These are phyloP conservation scores for Rhynchopsitta pachyrhyncha DNA, from an alignment of 2,113 vertebrate genomes.

Conservation along the genomic window DNA sequence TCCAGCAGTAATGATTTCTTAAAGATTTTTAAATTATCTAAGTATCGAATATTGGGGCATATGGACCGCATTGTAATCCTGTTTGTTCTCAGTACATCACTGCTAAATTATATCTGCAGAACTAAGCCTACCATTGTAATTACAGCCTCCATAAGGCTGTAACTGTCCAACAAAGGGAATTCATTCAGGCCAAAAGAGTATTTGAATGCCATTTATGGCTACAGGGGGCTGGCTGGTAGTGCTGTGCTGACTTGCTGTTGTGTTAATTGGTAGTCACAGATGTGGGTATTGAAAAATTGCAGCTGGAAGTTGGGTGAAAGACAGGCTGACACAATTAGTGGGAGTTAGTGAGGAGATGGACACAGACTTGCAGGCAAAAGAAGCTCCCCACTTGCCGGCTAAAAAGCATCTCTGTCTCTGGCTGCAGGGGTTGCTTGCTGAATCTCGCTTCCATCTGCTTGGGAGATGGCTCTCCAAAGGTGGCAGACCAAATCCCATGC, in stretches of 20 bases:
- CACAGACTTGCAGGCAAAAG: conserved; percentile 2
- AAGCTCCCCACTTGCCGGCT: background rate
- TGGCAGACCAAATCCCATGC: conserved; percentile 44
- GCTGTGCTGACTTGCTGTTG: background rate
- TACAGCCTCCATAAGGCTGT: conserved; percentile 43
- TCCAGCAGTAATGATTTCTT: conserved; percentile 58
- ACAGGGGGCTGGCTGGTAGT: conserved; percentile 10
- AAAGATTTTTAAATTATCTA: conserved; percentile 49
- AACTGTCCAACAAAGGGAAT: conserved; percentile 64
- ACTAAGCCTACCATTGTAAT: conserved; percentile 35
- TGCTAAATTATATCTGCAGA: conserved; percentile 34
- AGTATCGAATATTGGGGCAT: conserved; percentile 40
- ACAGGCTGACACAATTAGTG: conserved; percentile 53
- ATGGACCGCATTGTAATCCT: conserved; percentile 21
- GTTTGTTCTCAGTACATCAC: conserved; percentile 42
- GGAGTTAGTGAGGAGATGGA: background rate
- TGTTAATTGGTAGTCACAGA: conserved; percentile 68
- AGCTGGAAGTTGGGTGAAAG: conserved; percentile 48
- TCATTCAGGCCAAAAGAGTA: conserved; percentile 62
- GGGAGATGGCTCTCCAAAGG: conserved; percentile 23
- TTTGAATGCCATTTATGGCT: conserved; percentile 55
- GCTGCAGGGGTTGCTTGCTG: conserved; percentile 20
- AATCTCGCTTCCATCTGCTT: conserved; percentile 27
- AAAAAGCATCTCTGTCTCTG: conserved; percentile 3
- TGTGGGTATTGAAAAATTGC: conserved; percentile 46